Conservation (phyloP, 2,797 vertebrate genomes). For the Pogoniulus pusillus region DNA sequence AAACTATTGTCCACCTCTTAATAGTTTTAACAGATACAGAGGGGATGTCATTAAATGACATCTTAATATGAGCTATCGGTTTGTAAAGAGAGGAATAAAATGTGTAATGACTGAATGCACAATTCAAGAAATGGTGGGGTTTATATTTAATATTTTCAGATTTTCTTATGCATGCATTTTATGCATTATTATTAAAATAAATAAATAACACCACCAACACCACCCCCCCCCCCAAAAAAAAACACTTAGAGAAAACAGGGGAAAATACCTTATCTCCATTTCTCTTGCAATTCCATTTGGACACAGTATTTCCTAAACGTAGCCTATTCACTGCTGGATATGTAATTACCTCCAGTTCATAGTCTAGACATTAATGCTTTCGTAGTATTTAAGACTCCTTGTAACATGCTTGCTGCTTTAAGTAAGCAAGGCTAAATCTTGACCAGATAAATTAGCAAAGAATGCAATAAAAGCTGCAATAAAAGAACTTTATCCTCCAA, state of each 20-base stretch:
- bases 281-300: conserved; percentile 88
- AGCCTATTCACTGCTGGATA: conserved; percentile 95
- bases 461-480: conserved; percentile 99
- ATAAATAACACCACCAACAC: no score
- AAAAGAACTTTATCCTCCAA: conserved; percentile 99
- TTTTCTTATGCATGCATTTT: conserved; percentile 19
- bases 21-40: not conserved
- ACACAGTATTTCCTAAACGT: conserved; percentile 95
- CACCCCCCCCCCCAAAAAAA: no score
- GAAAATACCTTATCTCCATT: conserved; percentile 85
- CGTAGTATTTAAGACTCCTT: conserved; percentile 98
- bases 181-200: no score
- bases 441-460: conserved; percentile 99
- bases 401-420: conserved; percentile 89
- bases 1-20: not conserved
- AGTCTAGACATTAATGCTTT: conserved; percentile 98
- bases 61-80: not conserved
- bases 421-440: conserved; percentile 94
- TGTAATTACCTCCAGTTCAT: conserved; percentile 99
- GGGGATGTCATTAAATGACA: not conserved
- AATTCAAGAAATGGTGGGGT: not conserved
- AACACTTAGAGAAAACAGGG: conserved; percentile 38
- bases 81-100: not conserved
- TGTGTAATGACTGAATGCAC: not conserved
- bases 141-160: conserved; percentile 24